Evolutionary conservation across 1,140 invertebrate genomes (phyloP).

Genomic region (Pseudomyrmex cubaensis): DNA sequence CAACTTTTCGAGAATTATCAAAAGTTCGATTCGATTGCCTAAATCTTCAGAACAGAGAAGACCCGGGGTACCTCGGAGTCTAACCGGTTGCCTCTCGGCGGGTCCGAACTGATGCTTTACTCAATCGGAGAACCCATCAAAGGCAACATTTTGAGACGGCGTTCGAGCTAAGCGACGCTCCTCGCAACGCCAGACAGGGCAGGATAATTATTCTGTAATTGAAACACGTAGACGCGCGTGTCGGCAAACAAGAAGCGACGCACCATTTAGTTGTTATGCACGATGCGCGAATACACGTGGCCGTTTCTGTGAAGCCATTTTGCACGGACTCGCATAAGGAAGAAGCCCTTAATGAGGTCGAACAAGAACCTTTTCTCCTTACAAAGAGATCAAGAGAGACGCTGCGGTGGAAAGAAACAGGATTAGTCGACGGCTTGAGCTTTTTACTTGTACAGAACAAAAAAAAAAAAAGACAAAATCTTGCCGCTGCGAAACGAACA

Average conservation of each 20-base stretch:
- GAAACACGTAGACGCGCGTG: conserved; percentile 61
- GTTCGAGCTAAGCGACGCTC: conserved; percentile 18
- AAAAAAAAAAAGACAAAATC: background rate
- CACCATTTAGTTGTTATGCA: conserved; percentile 22
- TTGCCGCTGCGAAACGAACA: background rate
- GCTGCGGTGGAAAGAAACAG: background rate
- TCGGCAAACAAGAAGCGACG: conserved; percentile 21
- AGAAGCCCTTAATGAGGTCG: conserved; percentile 20
- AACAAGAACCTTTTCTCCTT: conserved; percentile 24
- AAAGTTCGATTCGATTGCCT: conserved; percentile 6
- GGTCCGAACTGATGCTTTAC: conserved; percentile 5
- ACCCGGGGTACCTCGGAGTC: conserved; percentile 40
- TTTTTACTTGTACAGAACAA: conserved; percentile 28
- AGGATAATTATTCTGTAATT: conserved; percentile 64
- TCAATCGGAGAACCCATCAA: background rate
- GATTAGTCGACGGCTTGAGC: background rate
- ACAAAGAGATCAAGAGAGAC: conserved; percentile 22
- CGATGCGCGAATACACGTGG: background rate
- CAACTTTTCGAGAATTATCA: background rate
- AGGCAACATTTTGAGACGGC: conserved; percentile 25
- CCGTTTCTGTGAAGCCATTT: conserved; percentile 14
- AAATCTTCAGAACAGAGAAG: conserved; percentile 2
- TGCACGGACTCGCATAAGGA: background rate
- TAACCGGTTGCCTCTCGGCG: conserved; percentile 51
- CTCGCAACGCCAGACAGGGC: background rate